Base-by-base conservation (phyloP, 2,113 vertebrate genomes). In the Pelecanus crispus region DNA sequence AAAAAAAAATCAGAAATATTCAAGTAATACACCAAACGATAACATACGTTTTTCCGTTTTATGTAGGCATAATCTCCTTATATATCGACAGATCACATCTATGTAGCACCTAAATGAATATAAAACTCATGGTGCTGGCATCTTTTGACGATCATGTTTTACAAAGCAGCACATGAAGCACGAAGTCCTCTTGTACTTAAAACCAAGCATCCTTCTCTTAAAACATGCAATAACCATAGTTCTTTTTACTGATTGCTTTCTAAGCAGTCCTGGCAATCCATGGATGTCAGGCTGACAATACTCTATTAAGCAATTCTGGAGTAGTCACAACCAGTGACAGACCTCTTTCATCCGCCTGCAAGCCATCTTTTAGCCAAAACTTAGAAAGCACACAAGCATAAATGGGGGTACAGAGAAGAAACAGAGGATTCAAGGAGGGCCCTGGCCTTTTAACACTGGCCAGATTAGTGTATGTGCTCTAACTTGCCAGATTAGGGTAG, bases 401-500 rank as follows among this genome's bases (percentile, higher is more conserved):
- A 49, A 85, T 52, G 42, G 12, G 13, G 18, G 22, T 34, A 45
- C 29, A 82, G 47, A 58, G 44, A 75, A 96, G 34, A 79, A 87
- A 55, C 7, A 47, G 44, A 87, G 4, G 52, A 80, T 75, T 47
- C 42, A 55, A 42, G 52, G 32, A 79, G 21, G 9, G 13, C 11
- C 5, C 18, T 55, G 56, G 21, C 28, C 42, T 70, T 87, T 62
- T 70, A 71, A 62, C 61, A 36, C 5, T 50, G 21, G 10, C 9
- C 25, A 58, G 9, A 52, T 50, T 36, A 70, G 9, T 28, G 9
- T 34, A n/a, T 0, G 0, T 42, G 38, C 45, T 89, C 31, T 32
- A 66, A 85, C 15, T 36, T 40, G 24, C 36, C 72, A 50, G 38
- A 36, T 36, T 11, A 73, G 42, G 14, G 11, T 31, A 71, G 20